Conservation (phyloP, 2,888 invertebrate genomes). For the Piscicola geometra region DNA sequence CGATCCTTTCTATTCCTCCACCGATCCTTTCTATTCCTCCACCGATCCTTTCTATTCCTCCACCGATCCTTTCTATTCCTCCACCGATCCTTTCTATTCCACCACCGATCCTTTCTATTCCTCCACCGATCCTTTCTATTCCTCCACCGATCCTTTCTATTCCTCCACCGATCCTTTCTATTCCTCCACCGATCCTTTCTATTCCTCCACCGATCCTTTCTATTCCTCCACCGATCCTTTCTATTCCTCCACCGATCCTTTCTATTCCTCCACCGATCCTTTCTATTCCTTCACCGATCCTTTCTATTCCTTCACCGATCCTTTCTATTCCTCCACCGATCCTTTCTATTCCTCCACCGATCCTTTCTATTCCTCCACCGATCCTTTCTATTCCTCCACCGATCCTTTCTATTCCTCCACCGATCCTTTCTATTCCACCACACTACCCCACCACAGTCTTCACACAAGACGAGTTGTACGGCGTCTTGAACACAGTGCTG, state of each 20-base stretch:
- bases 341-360: background rate
- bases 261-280: background rate
- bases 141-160: too few relatives aligned
- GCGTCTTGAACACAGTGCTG: constrained; percentile 85
- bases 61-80: background rate
- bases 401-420: background rate
- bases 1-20: too few relatives aligned
- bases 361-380: background rate
- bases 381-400: background rate
- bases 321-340: too few relatives aligned
- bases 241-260: too few relatives aligned
- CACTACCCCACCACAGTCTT: constrained; percentile 47
- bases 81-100: background rate
- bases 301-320: too few relatives aligned
- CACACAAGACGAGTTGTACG: constrained; percentile 73
- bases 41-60: background rate
- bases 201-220: background rate
- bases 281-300: too few relatives aligned
- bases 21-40: background rate
- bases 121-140: background rate
- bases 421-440: background rate
- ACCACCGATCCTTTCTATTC: background rate
- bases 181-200: background rate
- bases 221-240: background rate
- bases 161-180: too few relatives aligned